These are phyloP conservation scores for Hipposideros armiger DNA, from an alignment of 2,113 vertebrate genomes.

Conservation along the genomic window DNA sequence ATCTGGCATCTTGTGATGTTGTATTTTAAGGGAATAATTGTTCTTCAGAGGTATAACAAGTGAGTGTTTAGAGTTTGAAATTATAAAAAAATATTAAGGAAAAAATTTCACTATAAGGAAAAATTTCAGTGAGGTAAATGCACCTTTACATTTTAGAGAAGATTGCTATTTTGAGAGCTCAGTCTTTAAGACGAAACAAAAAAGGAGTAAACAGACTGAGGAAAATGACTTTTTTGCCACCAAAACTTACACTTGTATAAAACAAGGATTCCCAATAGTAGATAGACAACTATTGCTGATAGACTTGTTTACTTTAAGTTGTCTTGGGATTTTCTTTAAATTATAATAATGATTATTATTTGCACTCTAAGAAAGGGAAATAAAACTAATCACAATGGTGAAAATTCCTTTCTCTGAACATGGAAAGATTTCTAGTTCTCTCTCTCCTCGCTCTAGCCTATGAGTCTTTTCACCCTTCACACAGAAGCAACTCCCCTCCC, in stretches of 20 bases:
- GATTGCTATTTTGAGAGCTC: not conserved
- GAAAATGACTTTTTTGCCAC: not conserved
- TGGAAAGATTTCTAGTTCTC: not conserved
- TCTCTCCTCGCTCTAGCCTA: not conserved
- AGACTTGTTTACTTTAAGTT: not conserved
- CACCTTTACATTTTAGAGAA: not conserved
- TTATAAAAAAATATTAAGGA: not conserved
- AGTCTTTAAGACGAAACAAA: not conserved
- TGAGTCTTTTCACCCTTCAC: not conserved
- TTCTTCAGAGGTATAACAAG: not conserved
- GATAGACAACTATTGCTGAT: not conserved
- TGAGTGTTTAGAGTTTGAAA: not conserved
- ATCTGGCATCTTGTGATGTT: not conserved
- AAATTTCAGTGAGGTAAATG: not conserved
- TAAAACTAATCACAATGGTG: not conserved
- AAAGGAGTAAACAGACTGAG: not conserved
- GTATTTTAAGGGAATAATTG: constrained; percentile 55
- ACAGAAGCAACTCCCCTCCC: no score
- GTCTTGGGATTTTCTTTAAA: not conserved
- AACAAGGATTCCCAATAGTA: not conserved
- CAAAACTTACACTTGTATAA: not conserved
- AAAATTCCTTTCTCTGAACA: not conserved
- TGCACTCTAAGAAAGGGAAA: not conserved
- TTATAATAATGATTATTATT: not conserved
- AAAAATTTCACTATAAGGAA: not conserved